Base-by-base conservation (phyloP, 2,797 vertebrate genomes). In the Chanos chanos region DNA sequence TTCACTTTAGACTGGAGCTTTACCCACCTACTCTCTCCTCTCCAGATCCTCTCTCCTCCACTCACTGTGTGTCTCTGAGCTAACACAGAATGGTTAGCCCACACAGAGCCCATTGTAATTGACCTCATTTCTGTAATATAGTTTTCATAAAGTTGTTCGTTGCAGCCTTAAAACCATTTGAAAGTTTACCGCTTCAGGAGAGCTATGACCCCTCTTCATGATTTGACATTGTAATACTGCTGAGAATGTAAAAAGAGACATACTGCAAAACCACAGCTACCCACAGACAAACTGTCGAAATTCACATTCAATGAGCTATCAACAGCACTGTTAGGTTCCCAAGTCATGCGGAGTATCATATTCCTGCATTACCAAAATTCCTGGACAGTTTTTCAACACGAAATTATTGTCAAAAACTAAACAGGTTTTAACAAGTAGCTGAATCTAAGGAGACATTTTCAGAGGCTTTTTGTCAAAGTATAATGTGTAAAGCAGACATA, bases 351-450 rank as follows among this genome's bases (percentile, higher is more conserved):
- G 71, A 47, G 47, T 13, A 51, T 65, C 50, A 47, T 31, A 9
- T 61, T 52, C n/a, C 53, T 33, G n/a, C 22, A 34, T 36, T 50
- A 54, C 33, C 55, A 49, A 49, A 57, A 64, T 59, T 66, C 53
- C 74, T 36, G 51, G 54, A 73, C 62, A 76, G 67, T 41, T 43
- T 50, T 70, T 75, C 48, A 66, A 66, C 61, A 71, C 66, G 80
- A 79, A 81, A 48, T 71, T 63, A 16, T 15, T 28, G n/a, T 4
- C 5, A 8, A 66, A 67, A 69, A 52, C n/a, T 54, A 80, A 74
- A 79, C 71, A 76, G 58, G 60, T 68, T 77, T 71, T 70, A 73
- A 85, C 71, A 82, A 70, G 71, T 39, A 58, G 66, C 40, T 12
- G 47, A 62, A n/a, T 60, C 48, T 53, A 64, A 50, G 65, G 49